Evolutionary conservation across 2,113 vertebrate genomes (phyloP), one percentile per base, ranked within the genome.

Genomic region (Phasianus colchicus): DNA sequence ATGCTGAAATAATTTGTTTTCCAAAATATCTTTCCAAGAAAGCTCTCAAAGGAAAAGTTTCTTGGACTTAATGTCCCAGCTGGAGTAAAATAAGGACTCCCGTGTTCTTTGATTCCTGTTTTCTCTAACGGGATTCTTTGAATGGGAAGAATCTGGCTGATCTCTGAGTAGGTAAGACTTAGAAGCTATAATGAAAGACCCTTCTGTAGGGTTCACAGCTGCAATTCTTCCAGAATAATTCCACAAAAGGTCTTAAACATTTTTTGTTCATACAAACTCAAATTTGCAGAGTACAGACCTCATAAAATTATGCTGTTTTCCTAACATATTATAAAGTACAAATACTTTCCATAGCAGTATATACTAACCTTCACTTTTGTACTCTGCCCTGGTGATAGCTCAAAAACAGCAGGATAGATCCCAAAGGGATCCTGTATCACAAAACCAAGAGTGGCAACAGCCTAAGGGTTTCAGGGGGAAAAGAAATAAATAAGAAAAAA

Each of bases 391-490:
- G 99, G 98, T 66, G 95, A 91, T 84, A 99, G 97, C 77, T 98
- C 97, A 88, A 99, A 99, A 90, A 96, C 79, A 2, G 98, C 97
- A 0, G 99, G 99, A 32, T 95, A 96, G 86, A 99, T 91, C 36
- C 97, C 98, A 97, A 99, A 99, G 3, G 99, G 99, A 25, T 97
- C 97, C 11, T 99, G 96, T 61, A 98, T 98, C 48, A 98, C 97
- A 65, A 98, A 98, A 80, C 96, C 97, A 9, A 34, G 27, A 55
- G 79, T 96, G 32, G 97, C 92, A 43, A 98, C 89, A 64, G 97
- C 92, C 99, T 99, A 75, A 52, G 1, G 47, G 57, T 74, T 58
- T 58, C 30, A n/a, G 30, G 30, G 8, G 58, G 83, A 72, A 52
- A 43, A 34, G 15, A 45, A 52, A 75, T 4, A 14, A 52, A 55